Evolutionary conservation across 2,888 invertebrate species (phyloP), one percentile per base, ranked within the genome.

Genomic region (Philhelius pedissequus): DNA sequence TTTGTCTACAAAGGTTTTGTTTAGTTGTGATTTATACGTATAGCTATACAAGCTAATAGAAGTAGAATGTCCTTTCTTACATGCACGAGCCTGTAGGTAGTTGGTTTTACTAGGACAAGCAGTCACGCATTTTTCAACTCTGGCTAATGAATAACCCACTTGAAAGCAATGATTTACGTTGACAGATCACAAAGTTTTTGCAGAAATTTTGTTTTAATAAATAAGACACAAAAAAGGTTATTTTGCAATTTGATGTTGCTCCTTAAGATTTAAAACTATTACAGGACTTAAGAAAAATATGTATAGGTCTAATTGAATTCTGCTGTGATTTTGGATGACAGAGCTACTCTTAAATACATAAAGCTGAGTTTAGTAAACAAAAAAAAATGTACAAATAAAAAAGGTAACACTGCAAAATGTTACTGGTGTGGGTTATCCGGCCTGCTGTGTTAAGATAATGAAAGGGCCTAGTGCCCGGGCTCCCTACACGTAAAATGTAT

Each of bases 131-230:
- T 68, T 22, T 30, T 40, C 1, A 69, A 60, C 30, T 32, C 15
- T n/a, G 64, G 22, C 32, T 50, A 22, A 58, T 32, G 58, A 60
- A 68, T 74, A 50, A 35, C 66, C 43, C 15, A 20, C 48, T 52
- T 32, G 45, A 35, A 50, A 48, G 7, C 25, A n/a, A 74, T 74
- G 79, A 79, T 79, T 79, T 74, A 79, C 60, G 68, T 25, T 43
- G 68, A 74, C 68, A 68, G 30, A 74, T 58, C 58, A 68, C 58
- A 79, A 73, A 74, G 68, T 68, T 74, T 20, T 1, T 18, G n/a
- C 11, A 9, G 32, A 11, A 20, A 20, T 27, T 27, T 3, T 15
- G 18, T 45, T 22, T 0, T 0, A 20, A 48, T 48, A 22, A 48
- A 5, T 11, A 6, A 48, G 22, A 5, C n/a, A n/a, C n/a, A n/a